Conservation (phyloP, 2,113 vertebrate genomes). For the Actenoides lindsayi region DNA sequence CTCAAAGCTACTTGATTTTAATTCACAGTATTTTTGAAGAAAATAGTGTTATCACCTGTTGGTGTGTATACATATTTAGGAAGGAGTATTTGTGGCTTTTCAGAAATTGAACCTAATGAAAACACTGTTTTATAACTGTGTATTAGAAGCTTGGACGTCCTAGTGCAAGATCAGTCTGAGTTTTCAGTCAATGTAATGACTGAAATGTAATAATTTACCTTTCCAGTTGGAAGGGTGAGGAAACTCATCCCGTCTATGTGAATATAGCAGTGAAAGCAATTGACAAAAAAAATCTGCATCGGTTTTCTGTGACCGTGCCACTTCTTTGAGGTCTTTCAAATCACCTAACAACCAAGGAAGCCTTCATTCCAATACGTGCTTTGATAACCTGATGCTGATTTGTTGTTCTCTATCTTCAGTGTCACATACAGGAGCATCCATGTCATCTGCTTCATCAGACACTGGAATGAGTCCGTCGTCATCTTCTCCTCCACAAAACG, state of each 20-base stretch:
- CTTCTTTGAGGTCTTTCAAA: neutral
- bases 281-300: neutral
- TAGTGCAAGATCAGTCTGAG: neutral
- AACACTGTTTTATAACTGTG: neutral
- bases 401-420: conserved; percentile 71
- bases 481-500: conserved; percentile 93
- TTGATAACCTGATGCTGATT: neutral
- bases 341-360: neutral
- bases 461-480: conserved; percentile 96
- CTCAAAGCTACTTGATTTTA: neutral
- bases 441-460: conserved; percentile 96
- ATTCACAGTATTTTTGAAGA: neutral
- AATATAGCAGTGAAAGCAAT: neutral
- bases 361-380: neutral
- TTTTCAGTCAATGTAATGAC: neutral
- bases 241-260: neutral
- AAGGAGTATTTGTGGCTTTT: neutral
- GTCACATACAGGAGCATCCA: conserved; percentile 92
- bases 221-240: fast-evolving
- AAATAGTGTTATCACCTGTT: neutral
- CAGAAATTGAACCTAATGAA: neutral
- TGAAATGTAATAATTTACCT: neutral
- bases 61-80: fast-evolving
- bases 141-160: neutral
- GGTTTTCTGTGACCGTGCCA: neutral